Conservation (phyloP, 2,113 vertebrate genomes). For the Coracopsis vasa region DNA sequence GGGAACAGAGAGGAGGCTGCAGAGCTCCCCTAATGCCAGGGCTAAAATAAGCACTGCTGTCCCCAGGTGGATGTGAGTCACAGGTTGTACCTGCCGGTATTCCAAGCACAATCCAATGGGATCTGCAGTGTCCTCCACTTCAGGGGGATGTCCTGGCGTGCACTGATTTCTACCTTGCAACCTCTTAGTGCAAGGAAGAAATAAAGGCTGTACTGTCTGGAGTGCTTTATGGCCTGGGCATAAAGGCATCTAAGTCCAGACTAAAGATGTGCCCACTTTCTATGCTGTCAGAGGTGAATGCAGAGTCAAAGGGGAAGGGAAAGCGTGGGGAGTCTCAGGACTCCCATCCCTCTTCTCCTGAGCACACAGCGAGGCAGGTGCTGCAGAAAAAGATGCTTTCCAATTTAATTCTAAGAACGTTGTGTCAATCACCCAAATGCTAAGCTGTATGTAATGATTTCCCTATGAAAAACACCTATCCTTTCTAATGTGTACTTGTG, state of each 20-base stretch:
- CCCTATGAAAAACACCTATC: conserved; percentile 11
- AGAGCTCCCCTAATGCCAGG: not conserved
- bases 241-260: not conserved
- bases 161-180: not conserved
- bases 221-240: rapidly evolving
- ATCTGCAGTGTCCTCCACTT: not conserved
- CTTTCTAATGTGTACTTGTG: conserved; percentile 23
- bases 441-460: conserved; percentile 18
- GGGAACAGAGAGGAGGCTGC: not conserved
- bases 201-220: not conserved
- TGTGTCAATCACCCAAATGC: conserved; percentile 43
- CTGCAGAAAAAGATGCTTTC: not conserved
- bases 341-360: not conserved
- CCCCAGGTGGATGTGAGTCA: not conserved
- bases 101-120: not conserved
- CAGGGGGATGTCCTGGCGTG: not conserved
- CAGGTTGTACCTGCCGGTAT: not conserved
- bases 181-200: not conserved
- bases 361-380: conserved; percentile 8
- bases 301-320: not conserved
- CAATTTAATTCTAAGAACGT: conserved; percentile 26
- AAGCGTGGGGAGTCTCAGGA: not conserved
- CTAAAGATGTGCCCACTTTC: not conserved
- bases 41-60: not conserved
- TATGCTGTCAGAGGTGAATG: not conserved